Percentiles rank a stretch among this genome's conserved stretches.
Evolutionary conservation across 2,888 invertebrate species (phyloP).

Genomic region (Glaucopsyche alexis): DNA sequence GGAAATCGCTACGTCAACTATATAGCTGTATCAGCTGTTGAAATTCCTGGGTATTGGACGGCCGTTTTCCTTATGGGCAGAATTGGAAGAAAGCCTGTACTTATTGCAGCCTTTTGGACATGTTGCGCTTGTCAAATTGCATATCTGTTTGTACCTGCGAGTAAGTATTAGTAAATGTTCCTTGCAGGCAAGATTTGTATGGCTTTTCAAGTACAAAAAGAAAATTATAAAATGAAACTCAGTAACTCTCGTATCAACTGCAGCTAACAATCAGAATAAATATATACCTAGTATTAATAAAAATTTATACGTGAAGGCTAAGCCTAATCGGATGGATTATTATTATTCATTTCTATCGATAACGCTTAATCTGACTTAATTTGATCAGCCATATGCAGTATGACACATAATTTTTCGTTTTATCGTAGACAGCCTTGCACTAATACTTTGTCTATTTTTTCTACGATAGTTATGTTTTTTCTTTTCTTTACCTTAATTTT

Average conservation of each 20-base stretch:
- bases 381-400: neutral
- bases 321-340: neutral
- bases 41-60: conserved; percentile 82
- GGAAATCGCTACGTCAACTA: conserved; percentile 85
- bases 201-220: neutral
- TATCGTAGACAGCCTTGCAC: neutral
- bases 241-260: neutral
- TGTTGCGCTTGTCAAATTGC: conserved; percentile 42
- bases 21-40: conserved; percentile 79
- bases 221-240: neutral
- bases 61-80: conserved; percentile 78
- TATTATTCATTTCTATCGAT: neutral
- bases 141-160: conserved; percentile 41
- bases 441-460: neutral
- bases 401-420: neutral
- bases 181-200: no score
- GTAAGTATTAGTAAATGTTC: conserved; percentile 44
- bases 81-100: conserved; percentile 59
- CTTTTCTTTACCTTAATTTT: neutral
- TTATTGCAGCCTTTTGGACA: conserved; percentile 43
- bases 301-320: neutral
- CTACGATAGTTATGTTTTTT: neutral
- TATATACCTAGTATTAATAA: neutral
- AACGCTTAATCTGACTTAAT: neutral
- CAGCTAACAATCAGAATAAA: neutral